These are phyloP conservation scores for Orussus abietinus DNA, from an alignment of 1,140 invertebrate species.

Conservation along the genomic window DNA sequence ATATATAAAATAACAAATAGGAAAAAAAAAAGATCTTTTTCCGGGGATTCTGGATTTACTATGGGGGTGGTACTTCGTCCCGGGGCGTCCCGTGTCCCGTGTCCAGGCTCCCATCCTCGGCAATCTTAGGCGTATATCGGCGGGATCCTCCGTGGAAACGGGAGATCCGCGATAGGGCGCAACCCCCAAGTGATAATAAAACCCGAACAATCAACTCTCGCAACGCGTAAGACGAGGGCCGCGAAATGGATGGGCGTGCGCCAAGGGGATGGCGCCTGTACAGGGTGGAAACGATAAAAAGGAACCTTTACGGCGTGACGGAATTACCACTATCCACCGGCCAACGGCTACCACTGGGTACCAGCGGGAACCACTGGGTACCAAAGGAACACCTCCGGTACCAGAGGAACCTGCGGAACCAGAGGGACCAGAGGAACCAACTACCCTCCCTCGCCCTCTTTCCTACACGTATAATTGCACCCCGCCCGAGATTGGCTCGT, in stretches of 20 bases:
- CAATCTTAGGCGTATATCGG: no score
- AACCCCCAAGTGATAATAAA: slow-evolving; percentile 40
- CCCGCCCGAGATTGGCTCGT: slow-evolving; percentile 22
- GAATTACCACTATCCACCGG: slow-evolving; percentile 36
- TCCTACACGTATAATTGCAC: slow-evolving; percentile 31
- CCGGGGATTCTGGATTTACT: no score
- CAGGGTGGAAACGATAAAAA: slow-evolving; percentile 32
- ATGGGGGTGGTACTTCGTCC: no score
- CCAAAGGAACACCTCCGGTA: no score
- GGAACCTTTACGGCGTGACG: slow-evolving; percentile 41
- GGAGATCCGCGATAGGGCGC: slow-evolving; percentile 14
- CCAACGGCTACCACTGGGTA: slow-evolving; percentile 21
- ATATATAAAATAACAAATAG: no score
- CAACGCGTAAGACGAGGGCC: slow-evolving; percentile 21
- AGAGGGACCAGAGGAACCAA: no score
- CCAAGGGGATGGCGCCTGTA: slow-evolving; percentile 18
- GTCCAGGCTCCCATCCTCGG: no score
- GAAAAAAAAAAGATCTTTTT: no score
- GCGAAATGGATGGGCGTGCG: slow-evolving; percentile 7
- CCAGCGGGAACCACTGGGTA: slow-evolving; percentile 1
- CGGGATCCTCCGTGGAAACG: no score
- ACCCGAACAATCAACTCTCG: slow-evolving; percentile 39
- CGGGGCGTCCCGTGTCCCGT: no score
- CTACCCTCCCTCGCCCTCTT: slow-evolving; percentile 16
- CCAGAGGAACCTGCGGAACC: no score